A percentile compares a stretch with the other conserved stretches of the same genome.
phyloP scores from a whole-genome alignment of 2,797 vertebrate species.

The Neopelma chrysocephalum region DNA sequence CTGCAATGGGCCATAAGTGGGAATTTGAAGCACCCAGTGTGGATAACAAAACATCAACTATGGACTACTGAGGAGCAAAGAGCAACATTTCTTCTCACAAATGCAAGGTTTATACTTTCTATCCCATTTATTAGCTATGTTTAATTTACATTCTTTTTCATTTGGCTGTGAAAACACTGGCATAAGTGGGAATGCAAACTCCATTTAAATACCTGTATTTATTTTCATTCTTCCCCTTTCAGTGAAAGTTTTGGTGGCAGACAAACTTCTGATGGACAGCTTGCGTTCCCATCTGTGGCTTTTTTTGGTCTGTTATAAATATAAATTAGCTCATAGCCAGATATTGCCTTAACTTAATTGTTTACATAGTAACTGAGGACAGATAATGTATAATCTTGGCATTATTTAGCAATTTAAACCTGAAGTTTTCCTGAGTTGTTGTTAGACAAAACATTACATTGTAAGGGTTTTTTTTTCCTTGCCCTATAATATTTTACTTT shows the following conservation, averaged over 20 bases:
- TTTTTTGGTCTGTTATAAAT: background rate
- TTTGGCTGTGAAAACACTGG: slow-evolving; percentile 4
- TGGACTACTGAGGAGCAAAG: background rate
- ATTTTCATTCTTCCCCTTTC: slow-evolving; percentile 17
- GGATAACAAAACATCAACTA: background rate
- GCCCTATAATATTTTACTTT: slow-evolving; percentile 57
- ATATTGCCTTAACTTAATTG: background rate
- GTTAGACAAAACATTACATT: slow-evolving; percentile 53
- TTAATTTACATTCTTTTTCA: slow-evolving; percentile 42
- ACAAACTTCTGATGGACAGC: slow-evolving; percentile 17
- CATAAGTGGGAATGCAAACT: background rate
- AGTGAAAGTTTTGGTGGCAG: slow-evolving; percentile 13
- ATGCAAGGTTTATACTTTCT: slow-evolving; percentile 24
- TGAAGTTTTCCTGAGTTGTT: slow-evolving; percentile 44
- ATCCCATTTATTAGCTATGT: background rate
- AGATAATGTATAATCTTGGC: background rate
- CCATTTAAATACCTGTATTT: slow-evolving; percentile 32
- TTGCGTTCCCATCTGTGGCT: background rate
- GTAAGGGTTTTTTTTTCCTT: background rate
- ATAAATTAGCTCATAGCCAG: background rate
- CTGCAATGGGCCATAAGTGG: background rate
- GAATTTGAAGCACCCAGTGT: background rate
- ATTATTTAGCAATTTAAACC: slow-evolving; percentile 58
- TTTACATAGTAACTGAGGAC: slow-evolving; percentile 36
- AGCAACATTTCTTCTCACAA: background rate